Evolutionary conservation across 2,113 vertebrate species (phyloP), one percentile per base, ranked within the genome.

Genomic region (Cyphomyrus discorhynchus): DNA sequence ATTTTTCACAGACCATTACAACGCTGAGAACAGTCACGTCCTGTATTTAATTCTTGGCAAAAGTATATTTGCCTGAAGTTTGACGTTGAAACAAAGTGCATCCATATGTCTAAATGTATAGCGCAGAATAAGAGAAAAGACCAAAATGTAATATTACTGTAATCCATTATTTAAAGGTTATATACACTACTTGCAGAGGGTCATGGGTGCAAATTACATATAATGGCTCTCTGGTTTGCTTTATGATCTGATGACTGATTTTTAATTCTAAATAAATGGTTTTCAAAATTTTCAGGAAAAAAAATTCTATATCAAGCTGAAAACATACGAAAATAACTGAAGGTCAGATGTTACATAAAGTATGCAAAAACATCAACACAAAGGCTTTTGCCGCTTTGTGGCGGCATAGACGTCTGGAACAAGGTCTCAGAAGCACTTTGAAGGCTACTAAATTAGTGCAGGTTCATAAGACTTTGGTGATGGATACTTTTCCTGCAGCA

Each of bases 1-100:
- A 74, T 53, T 88, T 87, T 84, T 74, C 62, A 88, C 86, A 90
- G 49, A 46, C 88, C 90, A 90, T 90, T 91, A 91, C 50, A 53
- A 53, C 21, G 11, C 19, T 53, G 46, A 58, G 35, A 66, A 52
- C 39, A 52, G 53, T 31, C 39, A 74, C n/a, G 27, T 70, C 58
- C 62, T 82, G 42, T 88, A 86, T 89, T 89, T 87, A 80, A 89
- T 90, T 90, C 39, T 83, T 21, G 49, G 8, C 21, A 45, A 56
- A 47, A 56, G 39, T 56, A 77, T 83, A 85, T 70, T 46, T 84
- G 83, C 10, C 35, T 50, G 53, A n/a, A 80, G 53, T 84, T 13
- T 84, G 13, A 27, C 6, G 13, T 9, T 19, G 11, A 53, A 47
- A 15, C 13, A 47, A 47, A 13, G 39, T 6, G 8, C 17, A 52